Evolutionary conservation across 2,888 invertebrate genomes (phyloP).

Genomic region (Frankliniella intonsa): DNA sequence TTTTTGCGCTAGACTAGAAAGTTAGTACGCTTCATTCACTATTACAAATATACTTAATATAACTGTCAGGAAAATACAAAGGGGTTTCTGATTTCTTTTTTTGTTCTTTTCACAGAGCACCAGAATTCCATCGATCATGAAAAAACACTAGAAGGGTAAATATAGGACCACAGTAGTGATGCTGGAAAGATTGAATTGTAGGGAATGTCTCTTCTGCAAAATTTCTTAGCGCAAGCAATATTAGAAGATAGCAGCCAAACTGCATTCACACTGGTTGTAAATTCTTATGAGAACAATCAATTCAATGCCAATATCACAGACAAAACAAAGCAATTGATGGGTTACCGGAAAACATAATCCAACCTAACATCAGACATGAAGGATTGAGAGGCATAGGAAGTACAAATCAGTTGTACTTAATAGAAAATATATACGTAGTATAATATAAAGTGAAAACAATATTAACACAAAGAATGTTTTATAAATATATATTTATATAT

Average conservation of each 20-base stretch:
- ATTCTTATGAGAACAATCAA: background rate
- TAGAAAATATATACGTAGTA: slow-evolving; percentile 7
- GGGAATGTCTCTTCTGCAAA: background rate
- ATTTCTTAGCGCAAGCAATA: background rate
- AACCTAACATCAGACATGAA: too few species aligned
- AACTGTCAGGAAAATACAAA: too few species aligned
- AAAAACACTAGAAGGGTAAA: background rate
- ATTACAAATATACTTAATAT: background rate
- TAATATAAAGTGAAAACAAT: background rate
- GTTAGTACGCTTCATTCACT: background rate
- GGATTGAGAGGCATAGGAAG: too few species aligned
- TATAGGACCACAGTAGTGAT: background rate
- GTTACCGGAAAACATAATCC: background rate
- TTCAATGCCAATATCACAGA: slow-evolving; percentile 14
- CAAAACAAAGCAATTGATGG: slow-evolving; percentile 6
- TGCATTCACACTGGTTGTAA: background rate
- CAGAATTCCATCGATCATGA: background rate
- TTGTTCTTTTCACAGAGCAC: too few species aligned
- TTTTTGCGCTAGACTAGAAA: background rate
- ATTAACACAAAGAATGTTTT: background rate
- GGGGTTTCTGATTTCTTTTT: too few species aligned
- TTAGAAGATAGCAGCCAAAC: background rate
- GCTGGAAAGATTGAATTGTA: background rate
- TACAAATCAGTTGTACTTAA: background rate
- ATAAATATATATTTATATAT: background rate